Evolutionary conservation across 2,888 invertebrate species (phyloP), one percentile per base, ranked within the genome.

Genomic region (Mystacides longicornis): DNA sequence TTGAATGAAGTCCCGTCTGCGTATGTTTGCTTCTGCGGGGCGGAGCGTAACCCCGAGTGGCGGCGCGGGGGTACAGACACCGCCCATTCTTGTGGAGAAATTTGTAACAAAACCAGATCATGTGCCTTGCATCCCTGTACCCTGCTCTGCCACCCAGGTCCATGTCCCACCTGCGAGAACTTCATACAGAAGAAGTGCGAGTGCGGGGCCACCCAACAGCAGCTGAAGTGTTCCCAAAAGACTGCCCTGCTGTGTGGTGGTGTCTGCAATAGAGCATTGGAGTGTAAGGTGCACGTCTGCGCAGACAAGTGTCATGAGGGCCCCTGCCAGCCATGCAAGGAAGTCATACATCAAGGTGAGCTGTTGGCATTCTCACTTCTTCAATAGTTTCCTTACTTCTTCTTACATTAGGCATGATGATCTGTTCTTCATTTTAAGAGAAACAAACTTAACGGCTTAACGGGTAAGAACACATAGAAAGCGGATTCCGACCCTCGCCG

Each of bases 1-100:
- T 83, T 81, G 55, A 73, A 79, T 16, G 78, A 79, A 21, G 78
- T 90, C 52, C 96, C 96, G 0, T 78, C 79, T 0, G 85, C 88
- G 52, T 97, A 96, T 70, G 78, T 78, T 16, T 98, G 98, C 68
- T 96, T 93, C 74, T 98, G 98, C 69, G 90, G 92, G 21, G 89
- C 90, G 68, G 69, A 78, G 1, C 79, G 79, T 43, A 81, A 86
- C 65, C 94, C 94, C 0, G 82, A 83, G 56, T 85, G 85, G 71
- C 85, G 85, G 67, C 84, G 89, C 1, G 76, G 74, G 0, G 85
- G 73, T 0, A 81, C 82, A 45, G 85, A 86, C 56, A 82, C 85
- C 9, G 93, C 97, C 0, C 98, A 98, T 71, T 89, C 90, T 22
- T 98, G 98, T 69, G 96, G 95, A 0, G 86, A 90, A 62, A 74